Evolutionary conservation across 2,113 vertebrate genomes (phyloP), one percentile per base, ranked within the genome.

Genomic region (Psittacula cyanocephala): DNA sequence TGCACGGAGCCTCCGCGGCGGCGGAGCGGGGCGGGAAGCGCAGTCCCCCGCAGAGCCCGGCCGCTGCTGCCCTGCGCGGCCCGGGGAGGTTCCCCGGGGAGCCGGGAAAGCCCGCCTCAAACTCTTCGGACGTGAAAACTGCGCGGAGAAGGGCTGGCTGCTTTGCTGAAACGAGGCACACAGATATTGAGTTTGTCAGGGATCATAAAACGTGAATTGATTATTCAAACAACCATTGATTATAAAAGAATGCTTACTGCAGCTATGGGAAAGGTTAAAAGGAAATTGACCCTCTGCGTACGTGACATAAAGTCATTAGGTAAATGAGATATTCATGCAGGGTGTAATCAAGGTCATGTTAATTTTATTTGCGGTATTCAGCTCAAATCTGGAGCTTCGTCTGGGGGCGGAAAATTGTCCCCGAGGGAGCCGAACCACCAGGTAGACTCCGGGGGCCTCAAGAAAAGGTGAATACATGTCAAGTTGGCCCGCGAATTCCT

Each of bases 261-360:
- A 98, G 98, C 97, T 97, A 94, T 95, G 92, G 97, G 96, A 98
- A 98, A 98, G 98, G 98, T 98, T 98, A 98, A 98, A 97, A 98
- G 98, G 97, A 98, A 97, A 97, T 97, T 98, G 98, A 98, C 98
- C 98, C 97, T 97, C 97, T 97, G 97, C 97, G 91, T 97, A 97
- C 97, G 97, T 98, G 98, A 98, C 98, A 98, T 95, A 98, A 98
- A 98, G 98, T 98, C 98, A 98, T 98, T 98, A 98, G 98, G 98
- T 98, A 98, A 98, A 98, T 98, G 98, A 98, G 98, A 97, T 97
- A 97, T 96, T 97, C 98, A 97, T 98, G 96, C 96, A 75, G 96
- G 94, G 97, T 96, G 92, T 97, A 97, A 97, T 91, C 97, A 98
- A 98, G 98, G 98, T 98, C 98, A 95, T 57, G 93, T 91, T 96